Evolutionary conservation across 2,797 vertebrate species (phyloP).

Genomic region (Fundulus diaphanus): DNA sequence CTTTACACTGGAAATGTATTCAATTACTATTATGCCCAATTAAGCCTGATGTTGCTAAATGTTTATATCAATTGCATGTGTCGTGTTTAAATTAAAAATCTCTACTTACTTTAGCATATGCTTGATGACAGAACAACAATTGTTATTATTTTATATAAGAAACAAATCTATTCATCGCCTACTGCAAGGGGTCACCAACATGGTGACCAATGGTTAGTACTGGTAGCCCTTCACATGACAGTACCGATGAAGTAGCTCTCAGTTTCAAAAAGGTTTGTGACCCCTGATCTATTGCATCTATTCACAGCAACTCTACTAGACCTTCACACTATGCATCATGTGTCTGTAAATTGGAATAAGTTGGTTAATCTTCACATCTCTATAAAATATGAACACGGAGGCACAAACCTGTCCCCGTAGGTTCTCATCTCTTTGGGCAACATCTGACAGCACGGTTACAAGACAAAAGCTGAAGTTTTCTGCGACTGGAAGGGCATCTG

Average conservation of each 20-base stretch:
- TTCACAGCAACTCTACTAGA: not conserved
- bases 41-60: not conserved
- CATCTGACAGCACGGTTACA: slow-evolving; percentile 92
- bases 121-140: not conserved
- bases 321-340: not conserved
- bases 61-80: not conserved
- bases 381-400: slow-evolving; percentile 1
- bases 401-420: slow-evolving; percentile 87
- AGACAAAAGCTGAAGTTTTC: slow-evolving; percentile 97
- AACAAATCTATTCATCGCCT: no score
- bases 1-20: not conserved
- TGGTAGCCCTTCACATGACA: no score
- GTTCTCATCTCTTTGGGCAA: slow-evolving; percentile 89
- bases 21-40: not conserved
- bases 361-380: no score
- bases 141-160: not conserved
- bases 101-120: not conserved
- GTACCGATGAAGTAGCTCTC: no score
- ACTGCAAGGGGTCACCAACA: no score
- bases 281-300: no score
- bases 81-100: not conserved
- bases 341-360: not conserved
- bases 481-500: slow-evolving; percentile 91
- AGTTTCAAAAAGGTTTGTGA: no score
- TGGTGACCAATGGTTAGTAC: no score